Percentiles rank a stretch among this genome's conserved stretches.
phyloP scores from a whole-genome alignment of 2,797 vertebrate species.

The Natrix natrix region DNA sequence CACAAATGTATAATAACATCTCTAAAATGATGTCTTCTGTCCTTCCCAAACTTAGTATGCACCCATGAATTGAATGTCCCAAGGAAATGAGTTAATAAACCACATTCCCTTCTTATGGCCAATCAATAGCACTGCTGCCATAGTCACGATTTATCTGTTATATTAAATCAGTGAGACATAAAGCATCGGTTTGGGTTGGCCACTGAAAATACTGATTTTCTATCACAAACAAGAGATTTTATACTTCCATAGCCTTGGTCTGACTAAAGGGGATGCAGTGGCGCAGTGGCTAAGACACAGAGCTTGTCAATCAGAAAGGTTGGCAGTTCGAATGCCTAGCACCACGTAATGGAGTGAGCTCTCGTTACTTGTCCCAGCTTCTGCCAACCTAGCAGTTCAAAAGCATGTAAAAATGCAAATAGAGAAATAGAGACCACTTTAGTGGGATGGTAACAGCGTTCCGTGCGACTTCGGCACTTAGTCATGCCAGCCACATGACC shows the following conservation, averaged over 20 bases:
- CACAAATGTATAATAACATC: neutral
- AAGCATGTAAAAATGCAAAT: too few species aligned
- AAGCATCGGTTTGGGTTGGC: neutral
- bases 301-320: too few species aligned
- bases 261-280: neutral
- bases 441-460: too few species aligned
- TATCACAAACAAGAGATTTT: neutral
- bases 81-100: neutral
- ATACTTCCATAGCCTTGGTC: neutral
- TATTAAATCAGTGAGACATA: neutral
- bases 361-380: too few species aligned
- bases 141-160: neutral
- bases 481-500: too few species aligned
- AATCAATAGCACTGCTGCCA: neutral
- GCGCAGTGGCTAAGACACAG: too few species aligned
- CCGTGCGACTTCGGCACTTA: too few species aligned
- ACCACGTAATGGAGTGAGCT: too few species aligned
- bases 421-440: too few species aligned
- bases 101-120: neutral
- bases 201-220: neutral
- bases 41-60: neutral
- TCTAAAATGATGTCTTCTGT: constrained; percentile 14
- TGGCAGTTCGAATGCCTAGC: too few species aligned
- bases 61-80: neutral
- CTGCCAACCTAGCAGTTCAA: too few species aligned